Percentiles rank a stretch among this genome's conserved stretches.
phyloP scores from a whole-genome alignment of 1,140 invertebrate genomes.

The Tetramorium simillimum region DNA sequence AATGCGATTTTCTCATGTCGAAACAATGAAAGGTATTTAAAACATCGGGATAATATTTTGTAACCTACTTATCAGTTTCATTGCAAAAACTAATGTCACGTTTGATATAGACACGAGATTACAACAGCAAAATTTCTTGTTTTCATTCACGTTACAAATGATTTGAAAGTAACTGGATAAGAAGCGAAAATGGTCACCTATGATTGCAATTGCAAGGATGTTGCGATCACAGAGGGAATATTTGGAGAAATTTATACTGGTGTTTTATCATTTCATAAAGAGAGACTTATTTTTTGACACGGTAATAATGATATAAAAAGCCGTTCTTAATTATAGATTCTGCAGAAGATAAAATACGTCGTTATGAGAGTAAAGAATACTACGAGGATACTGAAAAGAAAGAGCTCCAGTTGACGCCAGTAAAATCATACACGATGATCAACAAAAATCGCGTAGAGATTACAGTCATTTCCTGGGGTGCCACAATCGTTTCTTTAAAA shows the following conservation, averaged over 20 bases:
- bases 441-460: constrained; percentile 86
- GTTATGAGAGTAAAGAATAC: not conserved
- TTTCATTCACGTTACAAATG: not conserved
- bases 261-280: constrained; percentile 41
- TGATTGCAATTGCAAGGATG: constrained; percentile 72
- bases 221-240: constrained; percentile 74
- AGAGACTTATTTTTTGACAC: not conserved
- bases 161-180: not conserved
- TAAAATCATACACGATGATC: constrained; percentile 85
- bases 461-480: constrained; percentile 89
- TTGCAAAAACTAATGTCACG: not conserved
- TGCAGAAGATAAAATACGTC: not conserved
- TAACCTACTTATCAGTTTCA: constrained; percentile 17
- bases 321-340: not conserved
- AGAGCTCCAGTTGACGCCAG: constrained; percentile 48
- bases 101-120: not conserved
- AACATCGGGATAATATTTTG: constrained; percentile 9
- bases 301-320: constrained; percentile 7
- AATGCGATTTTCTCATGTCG: constrained; percentile 9
- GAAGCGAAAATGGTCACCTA: constrained; percentile 66
- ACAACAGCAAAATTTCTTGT: constrained; percentile 13
- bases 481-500: constrained; percentile 88
- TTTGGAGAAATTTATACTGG: constrained; percentile 75
- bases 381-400: not conserved
- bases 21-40: constrained; percentile 38